phyloP scores from a whole-genome alignment of 2,797 vertebrate genomes.

The Tadarida brasiliensis region DNA sequence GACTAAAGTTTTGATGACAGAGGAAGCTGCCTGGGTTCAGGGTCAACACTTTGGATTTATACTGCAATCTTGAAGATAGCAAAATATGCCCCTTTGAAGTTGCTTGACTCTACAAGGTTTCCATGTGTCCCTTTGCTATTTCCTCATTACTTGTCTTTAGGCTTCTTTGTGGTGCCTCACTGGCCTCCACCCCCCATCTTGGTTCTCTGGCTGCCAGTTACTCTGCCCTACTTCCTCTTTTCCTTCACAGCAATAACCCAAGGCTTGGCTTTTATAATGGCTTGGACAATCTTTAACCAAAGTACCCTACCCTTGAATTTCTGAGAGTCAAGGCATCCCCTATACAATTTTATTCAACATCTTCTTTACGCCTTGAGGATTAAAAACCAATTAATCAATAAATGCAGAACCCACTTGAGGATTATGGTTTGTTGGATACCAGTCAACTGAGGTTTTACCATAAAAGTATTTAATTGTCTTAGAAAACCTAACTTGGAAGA shows the following conservation, averaged over 20 bases:
- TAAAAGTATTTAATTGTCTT: conserved; percentile 49
- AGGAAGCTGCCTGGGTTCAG: not conserved
- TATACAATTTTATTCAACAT: conserved; percentile 42
- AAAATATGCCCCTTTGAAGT: not conserved
- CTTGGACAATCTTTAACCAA: conserved; percentile 18
- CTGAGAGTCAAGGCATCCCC: not conserved
- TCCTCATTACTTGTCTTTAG: not conserved
- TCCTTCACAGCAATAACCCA: not conserved
- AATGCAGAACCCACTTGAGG: not conserved
- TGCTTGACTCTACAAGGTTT: not conserved
- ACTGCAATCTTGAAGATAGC: not conserved
- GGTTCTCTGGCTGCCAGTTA: not conserved
- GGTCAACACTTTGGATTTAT: not conserved
- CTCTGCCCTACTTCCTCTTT: not conserved
- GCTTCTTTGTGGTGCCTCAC: not conserved
- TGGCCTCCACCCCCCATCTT: not conserved
- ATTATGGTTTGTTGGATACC: conserved; percentile 19
- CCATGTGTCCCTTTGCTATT: not conserved
- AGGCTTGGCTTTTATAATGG: not conserved
- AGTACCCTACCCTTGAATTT: conserved; percentile 24
- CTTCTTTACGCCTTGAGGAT: not conserved
- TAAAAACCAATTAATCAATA: conserved; percentile 25
- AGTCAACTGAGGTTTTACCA: conserved; percentile 44
- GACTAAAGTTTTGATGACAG: not conserved
- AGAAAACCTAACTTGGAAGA: conserved; percentile 30